These are phyloP conservation scores for Lampris megalopsis DNA, from an alignment of 2,113 vertebrate genomes.

Conservation along the genomic window DNA sequence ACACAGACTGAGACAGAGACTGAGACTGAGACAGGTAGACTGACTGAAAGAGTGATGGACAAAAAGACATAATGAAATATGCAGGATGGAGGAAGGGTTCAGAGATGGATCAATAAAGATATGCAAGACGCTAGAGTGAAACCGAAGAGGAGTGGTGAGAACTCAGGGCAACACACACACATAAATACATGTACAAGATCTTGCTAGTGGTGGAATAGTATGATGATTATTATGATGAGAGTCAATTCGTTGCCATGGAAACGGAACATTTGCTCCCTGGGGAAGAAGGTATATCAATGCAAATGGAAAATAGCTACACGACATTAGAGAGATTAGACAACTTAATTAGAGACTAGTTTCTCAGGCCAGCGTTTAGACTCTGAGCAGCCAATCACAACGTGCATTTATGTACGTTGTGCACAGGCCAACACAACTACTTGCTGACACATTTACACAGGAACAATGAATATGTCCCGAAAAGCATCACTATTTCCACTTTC, in stretches of 20 bases:
- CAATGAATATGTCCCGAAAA: no score
- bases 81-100: not conserved
- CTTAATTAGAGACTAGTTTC: not conserved
- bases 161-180: not conserved
- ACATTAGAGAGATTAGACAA: not conserved
- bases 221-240: not conserved
- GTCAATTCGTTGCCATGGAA: conserved; percentile 34
- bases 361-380: not conserved
- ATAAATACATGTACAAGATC: conserved; percentile 1
- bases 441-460: no score
- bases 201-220: conserved; percentile 4
- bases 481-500: no score
- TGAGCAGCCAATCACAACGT: no score
- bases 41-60: not conserved
- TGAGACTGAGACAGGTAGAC: no score
- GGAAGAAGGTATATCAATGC: conserved; percentile 4
- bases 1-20: no score
- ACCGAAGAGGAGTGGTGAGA: not conserved
- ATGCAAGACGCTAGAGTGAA: conserved; percentile 13
- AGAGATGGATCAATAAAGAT: not conserved
- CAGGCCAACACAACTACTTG: no score
- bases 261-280: not conserved
- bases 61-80: not conserved
- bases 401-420: no score
- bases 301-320: not conserved